Evolutionary conservation across 2,797 vertebrate genomes (phyloP), one percentile per base, ranked within the genome.

Genomic region (Pitangus sulphuratus): DNA sequence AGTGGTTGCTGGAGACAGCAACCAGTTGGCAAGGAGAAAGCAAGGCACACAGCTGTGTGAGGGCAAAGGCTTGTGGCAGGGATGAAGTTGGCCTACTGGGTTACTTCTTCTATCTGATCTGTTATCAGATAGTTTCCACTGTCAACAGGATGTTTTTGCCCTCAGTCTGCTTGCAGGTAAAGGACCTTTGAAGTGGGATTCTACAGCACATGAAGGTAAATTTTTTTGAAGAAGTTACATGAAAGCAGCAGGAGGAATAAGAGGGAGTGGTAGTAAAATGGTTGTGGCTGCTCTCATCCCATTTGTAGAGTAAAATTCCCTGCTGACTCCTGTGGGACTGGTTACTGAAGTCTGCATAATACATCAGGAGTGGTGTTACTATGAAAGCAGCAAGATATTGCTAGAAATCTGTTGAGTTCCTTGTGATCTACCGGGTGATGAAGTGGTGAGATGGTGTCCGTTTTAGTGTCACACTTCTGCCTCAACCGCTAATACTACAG

Each of bases 71-170:
- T 42, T 74, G 30, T 4, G 11, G 35, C 30, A 16, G 30, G 40
- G 31, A 40, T 18, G 10, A 56, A 31, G 39, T 1, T 71, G 64
- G 44, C 40, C 35, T 40, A 12, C 9, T 0, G 0, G 62, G 48
- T 31, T 57, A 24, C 13, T 84, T 1, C 37, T 50, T 57, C 14
- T 47, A 4, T 48, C 47, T 48, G 47, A 48, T 15, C n/a, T 19
- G 10, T 54, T 56, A n/a, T 5, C 14, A 30, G 30, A 21, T 9
- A 4, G 5, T 58, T 64, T 72, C 58, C n/a, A 33, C 24, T 30
- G 13, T 65, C 30, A 66, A 16, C 18, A 60, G 40, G 9, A 37
- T 77, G 42, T 7, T 87, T 92, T 89, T 58, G 15, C 28, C 25
- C 26, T 84, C 42, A 9, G 28, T 45, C 35, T 84, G 1, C 37